Conservation (phyloP, 2,797 vertebrate genomes). For the Oreonectes daqikongensis region DNA sequence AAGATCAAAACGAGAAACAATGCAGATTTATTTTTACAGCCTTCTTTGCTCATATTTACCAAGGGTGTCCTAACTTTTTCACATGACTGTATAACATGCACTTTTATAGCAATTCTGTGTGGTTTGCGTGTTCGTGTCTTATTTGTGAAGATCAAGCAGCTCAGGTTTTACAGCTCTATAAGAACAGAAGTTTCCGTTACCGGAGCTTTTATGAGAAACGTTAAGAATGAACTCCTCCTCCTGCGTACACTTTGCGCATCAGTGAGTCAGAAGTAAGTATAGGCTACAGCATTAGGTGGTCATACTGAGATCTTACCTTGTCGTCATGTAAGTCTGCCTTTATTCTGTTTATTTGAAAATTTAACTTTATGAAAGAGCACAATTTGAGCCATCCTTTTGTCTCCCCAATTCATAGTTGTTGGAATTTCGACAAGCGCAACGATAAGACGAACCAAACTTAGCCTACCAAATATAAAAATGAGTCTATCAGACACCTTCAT, state of each 20-base stretch:
- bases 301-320: conserved; percentile 62
- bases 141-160: conserved; percentile 35
- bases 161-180: conserved; percentile 46
- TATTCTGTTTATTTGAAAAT: conserved; percentile 10
- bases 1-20: too few species aligned
- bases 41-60: too few species aligned
- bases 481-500: conserved; percentile 66
- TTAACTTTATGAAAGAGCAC: conserved; percentile 42
- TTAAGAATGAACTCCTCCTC: conserved; percentile 83
- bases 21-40: too few species aligned
- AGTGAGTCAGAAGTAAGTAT: conserved; percentile 61
- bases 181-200: conserved; percentile 47
- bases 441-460: conserved; percentile 17
- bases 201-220: conserved; percentile 81
- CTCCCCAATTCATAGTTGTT: conserved; percentile 1
- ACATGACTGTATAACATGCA: too few species aligned
- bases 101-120: too few species aligned
- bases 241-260: conserved; percentile 69
- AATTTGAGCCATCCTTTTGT: conserved; percentile 24
- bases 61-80: too few species aligned
- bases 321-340: conserved; percentile 59
- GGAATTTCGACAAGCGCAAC: conserved; percentile 16
- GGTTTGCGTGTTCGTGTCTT: background rate
- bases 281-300: conserved; percentile 74
- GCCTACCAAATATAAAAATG: conserved; percentile 68